These are phyloP conservation scores for Asobara japonica DNA, from an alignment of 1,140 invertebrate genomes.

Conservation along the genomic window DNA sequence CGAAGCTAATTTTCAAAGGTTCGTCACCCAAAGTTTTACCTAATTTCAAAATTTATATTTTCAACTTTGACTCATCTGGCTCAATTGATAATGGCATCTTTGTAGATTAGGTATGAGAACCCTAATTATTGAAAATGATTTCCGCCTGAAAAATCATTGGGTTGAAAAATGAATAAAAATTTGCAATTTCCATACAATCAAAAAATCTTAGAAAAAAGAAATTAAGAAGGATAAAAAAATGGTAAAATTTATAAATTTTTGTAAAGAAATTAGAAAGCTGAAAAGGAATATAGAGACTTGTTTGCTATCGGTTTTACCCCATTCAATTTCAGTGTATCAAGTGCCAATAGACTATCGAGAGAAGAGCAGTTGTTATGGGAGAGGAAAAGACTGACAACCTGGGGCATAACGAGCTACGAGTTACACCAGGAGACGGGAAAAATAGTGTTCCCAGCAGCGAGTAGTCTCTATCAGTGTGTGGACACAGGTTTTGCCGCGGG, in stretches of 20 bases:
- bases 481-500: conserved; percentile 79
- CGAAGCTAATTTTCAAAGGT: conserved; percentile 77
- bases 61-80: background rate
- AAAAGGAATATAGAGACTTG: no score
- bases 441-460: conserved; percentile 90
- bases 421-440: conserved; percentile 81
- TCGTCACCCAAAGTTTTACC: conserved; percentile 27
- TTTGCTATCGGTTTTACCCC: no score
- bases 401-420: conserved; percentile 95
- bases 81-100: no score
- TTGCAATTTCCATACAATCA: no score
- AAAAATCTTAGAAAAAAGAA: no score
- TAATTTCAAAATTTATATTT: background rate
- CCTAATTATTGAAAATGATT: no score
- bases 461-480: conserved; percentile 82
- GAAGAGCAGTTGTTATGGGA: conserved; percentile 93
- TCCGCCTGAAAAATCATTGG: no score
- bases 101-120: no score
- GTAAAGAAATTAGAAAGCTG: no score
- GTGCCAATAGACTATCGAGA: conserved; percentile 72
- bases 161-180: no score
- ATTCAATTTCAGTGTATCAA: conserved; percentile 52
- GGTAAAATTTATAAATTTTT: no score
- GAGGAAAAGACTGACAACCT: conserved; percentile 86
- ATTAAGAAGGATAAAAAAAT: no score